Evolutionary conservation across 2,888 invertebrate genomes (phyloP), one percentile per base, ranked within the genome.

Genomic region (Adineta ricciae): DNA sequence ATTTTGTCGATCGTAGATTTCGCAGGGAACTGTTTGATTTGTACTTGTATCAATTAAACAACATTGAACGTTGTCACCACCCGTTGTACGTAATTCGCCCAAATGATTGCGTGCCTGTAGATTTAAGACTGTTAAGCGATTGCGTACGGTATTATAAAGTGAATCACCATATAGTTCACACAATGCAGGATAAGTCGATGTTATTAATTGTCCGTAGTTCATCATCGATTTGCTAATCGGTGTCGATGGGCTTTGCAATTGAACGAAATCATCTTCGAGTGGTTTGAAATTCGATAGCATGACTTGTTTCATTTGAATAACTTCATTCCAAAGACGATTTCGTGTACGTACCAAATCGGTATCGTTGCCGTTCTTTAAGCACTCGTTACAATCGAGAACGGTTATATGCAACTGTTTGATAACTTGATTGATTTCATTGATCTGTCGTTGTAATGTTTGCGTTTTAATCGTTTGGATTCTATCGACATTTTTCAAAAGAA

Each of bases 141-240:
- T 91, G 84, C 91, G 89, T 21, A 92, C 89, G 9, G 91, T 90
- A 83, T 89, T 88, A 87, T 91, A 89, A 19, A 92, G 88, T 24
- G 92, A 92, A 86, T 91, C 91, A 78, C 92, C 93, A 38, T 90
- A 88, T 38, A 91, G 91, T 11, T 89, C 87, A 86, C 90, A 90
- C 84, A 90, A 89, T 4, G 90, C 89, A 49, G 91, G 91, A 88
- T 90, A 91, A 24, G 92, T 90, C 86, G 90, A 91, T 84, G 85
- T 85, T 50, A 41, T 78, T 78, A 78, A 2, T 78, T 78, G 78
- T 41, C 78, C 78, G n/a, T 41, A 78, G 24, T 78, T 78, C 14
- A 7, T 14, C 41, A 78, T 24, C 11, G 78, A 41, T 78, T 78
- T 78, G 41, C 41, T 78, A 24, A 78, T 41, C n/a, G 41, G 24